Conservation (phyloP, 2,797 vertebrate species). For the Fringilla coelebs region DNA sequence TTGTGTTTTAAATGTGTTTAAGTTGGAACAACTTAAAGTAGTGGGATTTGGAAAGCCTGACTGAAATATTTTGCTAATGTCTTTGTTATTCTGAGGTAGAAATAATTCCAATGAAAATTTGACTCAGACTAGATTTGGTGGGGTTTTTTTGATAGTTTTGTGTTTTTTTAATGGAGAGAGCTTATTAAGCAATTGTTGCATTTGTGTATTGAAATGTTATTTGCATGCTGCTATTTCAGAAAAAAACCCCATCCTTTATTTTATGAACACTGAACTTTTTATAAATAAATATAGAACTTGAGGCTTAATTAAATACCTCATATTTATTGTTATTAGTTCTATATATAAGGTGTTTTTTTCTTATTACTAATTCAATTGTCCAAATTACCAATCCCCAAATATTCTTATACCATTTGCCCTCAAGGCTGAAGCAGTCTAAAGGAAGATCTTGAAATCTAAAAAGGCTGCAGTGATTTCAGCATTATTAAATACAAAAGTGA, state of each 20-base stretch:
- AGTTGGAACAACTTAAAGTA: background rate
- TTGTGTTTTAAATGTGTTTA: slow-evolving; percentile 23
- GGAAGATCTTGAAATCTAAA: background rate
- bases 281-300: background rate
- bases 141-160: background rate
- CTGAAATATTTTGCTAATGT: background rate
- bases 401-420: background rate
- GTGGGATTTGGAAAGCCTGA: background rate
- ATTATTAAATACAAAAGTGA: background rate
- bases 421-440: background rate
- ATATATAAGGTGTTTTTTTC: background rate
- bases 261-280: background rate
- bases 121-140: background rate
- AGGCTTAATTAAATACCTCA: background rate
- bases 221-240: background rate
- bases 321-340: background rate
- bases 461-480: background rate
- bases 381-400: background rate
- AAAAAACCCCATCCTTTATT: background rate
- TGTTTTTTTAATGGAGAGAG: background rate
- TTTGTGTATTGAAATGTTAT: background rate
- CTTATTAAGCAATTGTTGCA: background rate
- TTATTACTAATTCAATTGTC: background rate
- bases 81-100: background rate
- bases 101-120: background rate